Base-by-base conservation (phyloP, 2,888 invertebrate species). In the Thereva nobilitata region DNA sequence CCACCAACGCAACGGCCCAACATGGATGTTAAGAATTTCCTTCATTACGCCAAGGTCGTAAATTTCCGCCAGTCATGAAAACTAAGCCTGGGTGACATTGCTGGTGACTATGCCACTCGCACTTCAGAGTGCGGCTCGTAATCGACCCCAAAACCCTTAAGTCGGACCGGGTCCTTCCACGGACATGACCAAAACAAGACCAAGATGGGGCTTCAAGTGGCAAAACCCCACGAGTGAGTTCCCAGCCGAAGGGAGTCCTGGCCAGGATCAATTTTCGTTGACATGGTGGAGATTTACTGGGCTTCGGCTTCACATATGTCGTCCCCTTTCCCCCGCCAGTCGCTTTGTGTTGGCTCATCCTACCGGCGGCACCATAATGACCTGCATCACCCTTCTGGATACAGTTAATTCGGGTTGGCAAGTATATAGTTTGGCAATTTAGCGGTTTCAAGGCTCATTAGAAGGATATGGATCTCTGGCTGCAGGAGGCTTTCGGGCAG, bases 391-490 rank as follows among this genome's bases (percentile, higher is more conserved):
- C 47, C 35, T 37, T 56, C 44, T 9, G 38, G 35, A 47, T 41
- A 37, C 8, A 47, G 47, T 45, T 59, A 59, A 59, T 59, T 59
- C 57, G 57, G 57, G 37, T 37, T 34, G 57, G 57, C 57, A 59
- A 47, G 57, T 59, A 47, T 59, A 59, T 59, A 59, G 57, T 59
- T 59, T 59, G 57, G 57, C 47, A 47, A 59, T 59, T 59, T 47
- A 44, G 57, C 57, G 57, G 57, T 47, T 59, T 59, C 45, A 44
- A 37, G 57, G 57, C 47, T 45, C 47, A 59, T 59, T 59, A 59
- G 23, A 2, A 23, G 23, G 23, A 23, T 23, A 23, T 23, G 23
- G 23, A 23, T 23, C 23, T 23, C 23, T 23, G 23, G 23, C 23
- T 23, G 23, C 23, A 23, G 23, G 23, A 23, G 23, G 23, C 23